Evolutionary conservation across 2,888 invertebrate genomes (phyloP).

Genomic region (Ctenicera cuprea): DNA sequence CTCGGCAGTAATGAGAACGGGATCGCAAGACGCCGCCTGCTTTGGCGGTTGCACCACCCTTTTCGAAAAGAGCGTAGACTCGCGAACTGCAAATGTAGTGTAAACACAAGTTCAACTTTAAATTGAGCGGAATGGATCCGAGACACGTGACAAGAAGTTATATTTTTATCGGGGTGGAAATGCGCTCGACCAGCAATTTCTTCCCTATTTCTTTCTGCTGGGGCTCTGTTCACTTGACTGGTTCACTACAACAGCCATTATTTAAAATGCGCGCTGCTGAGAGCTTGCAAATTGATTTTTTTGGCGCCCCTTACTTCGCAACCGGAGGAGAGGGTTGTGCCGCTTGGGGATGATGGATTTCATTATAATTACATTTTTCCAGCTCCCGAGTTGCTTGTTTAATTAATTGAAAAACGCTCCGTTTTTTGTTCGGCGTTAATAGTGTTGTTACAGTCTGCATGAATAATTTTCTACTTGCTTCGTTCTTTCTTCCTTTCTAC

Average conservation of each 20-base stretch:
- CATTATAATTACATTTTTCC: constrained; percentile 70
- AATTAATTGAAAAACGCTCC: constrained; percentile 67
- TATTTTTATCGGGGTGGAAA: constrained; percentile 66
- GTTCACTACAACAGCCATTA: constrained; percentile 64
- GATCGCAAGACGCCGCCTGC: constrained; percentile 1
- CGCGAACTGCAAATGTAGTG: constrained; percentile 66
- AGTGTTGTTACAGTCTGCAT: constrained; percentile 61
- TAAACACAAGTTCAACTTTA: constrained; percentile 69
- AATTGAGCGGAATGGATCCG: constrained; percentile 69
- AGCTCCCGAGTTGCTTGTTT: constrained; percentile 63
- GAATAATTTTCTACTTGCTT: constrained; percentile 56
- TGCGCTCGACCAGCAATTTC: constrained; percentile 54
- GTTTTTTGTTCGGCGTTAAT: constrained; percentile 62
- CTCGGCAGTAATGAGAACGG: constrained; percentile 16
- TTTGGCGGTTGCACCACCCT: neutral
- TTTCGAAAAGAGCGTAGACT: constrained; percentile 39
- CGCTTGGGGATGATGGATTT: constrained; percentile 67
- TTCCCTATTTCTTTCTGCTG: constrained; percentile 52
- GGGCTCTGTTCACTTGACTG: constrained; percentile 55
- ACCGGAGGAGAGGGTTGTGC: constrained; percentile 54
- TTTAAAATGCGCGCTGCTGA: constrained; percentile 69
- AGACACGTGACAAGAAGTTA: constrained; percentile 69
- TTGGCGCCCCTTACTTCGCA: constrained; percentile 62
- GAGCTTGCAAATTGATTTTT: constrained; percentile 70
- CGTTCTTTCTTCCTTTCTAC: constrained; percentile 25